Evolutionary conservation across 2,888 invertebrate genomes (phyloP).

Genomic region (Eupsilia transversa): DNA sequence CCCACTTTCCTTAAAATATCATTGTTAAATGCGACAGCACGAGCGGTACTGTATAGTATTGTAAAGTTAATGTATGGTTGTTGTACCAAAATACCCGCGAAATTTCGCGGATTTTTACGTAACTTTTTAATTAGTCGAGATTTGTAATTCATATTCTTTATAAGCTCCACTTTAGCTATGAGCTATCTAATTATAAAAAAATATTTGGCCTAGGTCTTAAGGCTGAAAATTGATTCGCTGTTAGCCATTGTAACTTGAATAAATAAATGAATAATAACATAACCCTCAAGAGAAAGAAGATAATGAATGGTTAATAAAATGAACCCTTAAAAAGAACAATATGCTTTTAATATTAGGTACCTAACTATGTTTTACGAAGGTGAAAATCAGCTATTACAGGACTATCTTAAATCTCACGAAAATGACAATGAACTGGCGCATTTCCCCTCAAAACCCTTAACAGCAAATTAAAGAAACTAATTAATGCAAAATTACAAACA

Average conservation of each 20-base stretch:
- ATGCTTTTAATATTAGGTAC: background rate
- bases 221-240: too few species aligned
- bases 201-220: too few species aligned
- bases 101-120: too few species aligned
- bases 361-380: background rate
- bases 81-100: too few species aligned
- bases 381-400: too few species aligned
- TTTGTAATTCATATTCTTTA: too few species aligned
- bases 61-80: background rate
- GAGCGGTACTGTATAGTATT: background rate
- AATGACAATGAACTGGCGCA: background rate
- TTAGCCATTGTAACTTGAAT: background rate
- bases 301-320: background rate
- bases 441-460: constrained; percentile 4
- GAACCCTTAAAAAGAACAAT: background rate
- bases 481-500: background rate
- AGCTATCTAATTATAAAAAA: too few species aligned
- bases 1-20: background rate
- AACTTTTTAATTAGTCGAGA: too few species aligned
- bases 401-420: background rate
- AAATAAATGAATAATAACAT: background rate
- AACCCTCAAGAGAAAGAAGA: background rate
- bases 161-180: too few species aligned
- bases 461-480: background rate
- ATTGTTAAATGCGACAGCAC: background rate